Base-by-base conservation (phyloP, 2,888 invertebrate genomes). In the Drosophila hawaiiensis region DNA sequence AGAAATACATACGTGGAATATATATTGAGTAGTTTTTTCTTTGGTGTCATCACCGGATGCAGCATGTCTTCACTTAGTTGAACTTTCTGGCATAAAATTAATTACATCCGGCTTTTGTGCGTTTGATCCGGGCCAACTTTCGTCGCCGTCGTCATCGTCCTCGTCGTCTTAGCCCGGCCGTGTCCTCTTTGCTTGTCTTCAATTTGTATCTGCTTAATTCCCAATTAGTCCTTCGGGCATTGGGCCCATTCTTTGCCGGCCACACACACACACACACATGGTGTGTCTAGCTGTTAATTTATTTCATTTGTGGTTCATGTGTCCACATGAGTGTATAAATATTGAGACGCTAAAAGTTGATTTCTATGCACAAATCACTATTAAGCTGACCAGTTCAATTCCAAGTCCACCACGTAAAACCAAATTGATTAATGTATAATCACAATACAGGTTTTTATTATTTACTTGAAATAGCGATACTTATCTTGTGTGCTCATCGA, bases 171-270 rank as follows among this genome's bases (percentile, higher is more conserved):
- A 19, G 35, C 10, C 41, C 25, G 16, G 4, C 47, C 25, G 3
- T 22, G 37, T 58, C 41, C 54, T 52, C 28, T 56, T 29, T 55
- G 55, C 56, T 41, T 63, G 73, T 69, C 82, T 60, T 53, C 73
- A 88, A 78, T 88, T 88, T 88, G 73, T 83, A 60, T 74, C 76
- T 76, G 72, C 76, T 75, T 90, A 88, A 85, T 84, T 82, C 85
- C 81, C 89, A 85, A 85, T 85, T 90, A 85, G 88, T 80, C 70
- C 78, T 54, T 71, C 66, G 66, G 68, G 71, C 47, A 59, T 64
- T 63, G 56, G 25, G 9, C 12, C 25, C 39, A 55, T 64, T 43
- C 29, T 55, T 28, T 55, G 35, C 10, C 37, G 33, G 41, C n/a
- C 12, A 10, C 41, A 14, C 35, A 14, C 47, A 33, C n/a, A 37